Conservation (phyloP, 2,888 invertebrate species). For the Theodoxus fluviatilis region DNA sequence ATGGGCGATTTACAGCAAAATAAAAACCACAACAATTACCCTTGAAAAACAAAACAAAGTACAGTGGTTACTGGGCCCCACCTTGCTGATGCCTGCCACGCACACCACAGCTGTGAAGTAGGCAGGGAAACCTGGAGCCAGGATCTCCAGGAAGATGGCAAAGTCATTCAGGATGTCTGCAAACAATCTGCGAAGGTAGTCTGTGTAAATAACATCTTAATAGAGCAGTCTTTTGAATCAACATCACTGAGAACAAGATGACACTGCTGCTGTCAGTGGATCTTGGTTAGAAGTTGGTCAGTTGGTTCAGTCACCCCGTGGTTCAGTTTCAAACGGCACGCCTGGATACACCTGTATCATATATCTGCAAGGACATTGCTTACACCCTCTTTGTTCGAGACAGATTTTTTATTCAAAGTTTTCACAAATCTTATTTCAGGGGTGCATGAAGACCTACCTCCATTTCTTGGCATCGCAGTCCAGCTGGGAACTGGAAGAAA, state of each 20-base stretch:
- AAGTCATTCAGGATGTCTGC: constrained; percentile 92
- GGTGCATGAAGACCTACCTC: constrained; percentile 70
- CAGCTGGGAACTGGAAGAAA: constrained; percentile 70
- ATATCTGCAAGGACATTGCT: too few species aligned
- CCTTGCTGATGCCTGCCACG: constrained; percentile 66
- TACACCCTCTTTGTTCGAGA: too few species aligned
- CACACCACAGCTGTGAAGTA: constrained; percentile 65
- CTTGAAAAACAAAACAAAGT: not conserved
- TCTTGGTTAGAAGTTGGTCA: too few species aligned
- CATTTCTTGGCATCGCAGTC: constrained; percentile 95
- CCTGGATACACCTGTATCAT: too few species aligned
- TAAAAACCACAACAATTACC: too few species aligned
- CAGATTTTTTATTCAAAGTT: not conserved
- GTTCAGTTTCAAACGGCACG: too few species aligned
- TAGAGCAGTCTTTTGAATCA: too few species aligned
- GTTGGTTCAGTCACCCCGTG: too few species aligned
- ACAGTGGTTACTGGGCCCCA: constrained; percentile 32
- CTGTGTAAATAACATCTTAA: too few species aligned
- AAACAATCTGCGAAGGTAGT: constrained; percentile 71
- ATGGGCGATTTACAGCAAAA: too few species aligned
- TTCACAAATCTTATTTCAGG: not conserved
- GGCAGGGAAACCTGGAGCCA: constrained; percentile 74
- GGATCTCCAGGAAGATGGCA: constrained; percentile 87
- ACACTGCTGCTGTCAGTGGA: too few species aligned
- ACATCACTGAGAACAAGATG: too few species aligned